Percentiles rank a stretch among this genome's conserved stretches.
Evolutionary conservation across 1,140 invertebrate genomes (phyloP).

Genomic region (Papilio helenus): DNA sequence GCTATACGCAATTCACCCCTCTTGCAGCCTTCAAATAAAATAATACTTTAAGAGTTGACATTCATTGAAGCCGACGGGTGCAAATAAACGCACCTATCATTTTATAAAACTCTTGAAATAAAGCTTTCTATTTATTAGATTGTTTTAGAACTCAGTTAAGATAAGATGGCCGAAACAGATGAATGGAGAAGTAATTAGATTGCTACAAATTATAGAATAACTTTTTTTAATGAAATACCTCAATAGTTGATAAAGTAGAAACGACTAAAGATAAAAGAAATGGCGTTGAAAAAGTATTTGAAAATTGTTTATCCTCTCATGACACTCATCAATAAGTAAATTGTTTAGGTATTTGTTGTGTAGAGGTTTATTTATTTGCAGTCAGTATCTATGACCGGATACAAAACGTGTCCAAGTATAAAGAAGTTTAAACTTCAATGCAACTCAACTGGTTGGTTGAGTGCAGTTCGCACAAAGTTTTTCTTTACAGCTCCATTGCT

Average conservation of each 20-base stretch:
- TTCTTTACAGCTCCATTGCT: constrained; percentile 8
- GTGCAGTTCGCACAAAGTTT: constrained; percentile 32
- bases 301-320: not conserved
- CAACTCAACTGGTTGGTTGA: constrained; percentile 29
- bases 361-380: constrained; percentile 10
- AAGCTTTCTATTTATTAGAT: constrained; percentile 3
- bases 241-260: too few species aligned
- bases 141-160: not conserved
- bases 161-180: not conserved
- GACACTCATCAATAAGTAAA: not conserved
- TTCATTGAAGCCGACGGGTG: not conserved
- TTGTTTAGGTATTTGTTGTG: not conserved
- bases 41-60: constrained; percentile 12
- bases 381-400: constrained; percentile 11
- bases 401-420: not conserved
- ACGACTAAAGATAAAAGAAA: not conserved
- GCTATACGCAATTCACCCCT: constrained; percentile 19
- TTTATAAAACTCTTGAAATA: not conserved
- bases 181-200: too few species aligned
- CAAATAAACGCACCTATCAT: not conserved
- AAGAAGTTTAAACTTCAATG: constrained; percentile 33
- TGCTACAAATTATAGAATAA: too few species aligned
- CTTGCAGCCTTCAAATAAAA: constrained; percentile 12
- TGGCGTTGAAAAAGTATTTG: not conserved
- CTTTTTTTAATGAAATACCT: too few species aligned